Base-by-base conservation (phyloP, 2,113 vertebrate species). In the Dendropsophus ebraccatus region DNA sequence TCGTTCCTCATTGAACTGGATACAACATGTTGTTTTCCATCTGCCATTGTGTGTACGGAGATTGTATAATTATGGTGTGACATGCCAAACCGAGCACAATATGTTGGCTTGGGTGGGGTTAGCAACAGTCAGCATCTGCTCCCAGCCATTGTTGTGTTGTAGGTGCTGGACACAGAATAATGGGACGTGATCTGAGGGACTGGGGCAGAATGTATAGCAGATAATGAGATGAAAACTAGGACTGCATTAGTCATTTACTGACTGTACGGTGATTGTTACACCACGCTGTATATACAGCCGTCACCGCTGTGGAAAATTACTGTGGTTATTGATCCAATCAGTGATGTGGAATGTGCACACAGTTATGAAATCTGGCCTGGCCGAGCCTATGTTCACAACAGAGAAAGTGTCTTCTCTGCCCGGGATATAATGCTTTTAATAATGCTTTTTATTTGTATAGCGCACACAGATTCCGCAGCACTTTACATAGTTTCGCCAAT, bases 11-110 rank as follows among this genome's bases (percentile, higher is more conserved):
- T 13, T 10, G 16, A 50, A 50, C 73, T 50, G 12, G 14, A 52
- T 79, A 41, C 49, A 72, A 72, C 32, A 77, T 77, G 23, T 73
- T 73, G 35, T 77, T 13, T 28, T 67, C 28, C 60, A 67, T 67
- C 28, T 70, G 19, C 37, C 23, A 65, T 25, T 47, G 56, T 81
- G 58, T 81, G 37, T 69, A 19, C 62, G 13, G 60, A 49, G 28
- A 52, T 83, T 70, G 62, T 69, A 50, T 50, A 69, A 69, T 50
- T 35, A 35, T 37, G 25, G 76, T 37, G 25, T n/a, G 30, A 79
- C 50, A 21, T 54, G 75, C 23, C 49, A 56, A 58, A 58, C 21
- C 2, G 30, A 56, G 50, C 52, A 79, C 52, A 79, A 32, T 77
- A 35, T 69, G 30, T 37, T 69, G 65, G 65, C 30, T 35, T 32